Base-by-base conservation (phyloP, 2,113 vertebrate genomes). In the Orcinus orca region DNA sequence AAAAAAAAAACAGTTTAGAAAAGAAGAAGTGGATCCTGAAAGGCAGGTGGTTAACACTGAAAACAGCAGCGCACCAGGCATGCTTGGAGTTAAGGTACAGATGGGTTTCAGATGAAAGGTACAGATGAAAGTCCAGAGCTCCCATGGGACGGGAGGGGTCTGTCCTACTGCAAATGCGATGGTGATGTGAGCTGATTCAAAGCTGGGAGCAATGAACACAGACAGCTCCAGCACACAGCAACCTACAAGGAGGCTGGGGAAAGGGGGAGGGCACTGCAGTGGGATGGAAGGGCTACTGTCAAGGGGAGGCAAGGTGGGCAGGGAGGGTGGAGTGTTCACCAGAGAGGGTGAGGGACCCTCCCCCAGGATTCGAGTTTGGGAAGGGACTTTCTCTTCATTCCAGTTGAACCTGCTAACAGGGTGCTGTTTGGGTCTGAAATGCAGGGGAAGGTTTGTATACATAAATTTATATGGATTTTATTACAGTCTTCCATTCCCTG, bases 101-200 rank as follows among this genome's bases (percentile, higher is more conserved):
- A 5, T 0, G 0, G 17, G 17, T 23, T 23, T 9, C 31, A 10
- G 23, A 18, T 8, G 3, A 53, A 53, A 17, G 50, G 50, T 53
- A 53, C 26, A 10, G 17, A 23, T 8, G 2, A 6, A 55, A n/a
- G 26, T 6, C 55, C 15, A 6, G 23, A 18, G 44, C 6, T 41
- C 11, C 89, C 20, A 1, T 5, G 21, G 74, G n/a, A 7, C 8
- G 18, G 53, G 25, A 17, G 4, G 1, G 0, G 8, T 65, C 76
- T 36, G 9, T 38, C 38, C 41, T 23, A n/a, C 44, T 47, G 50
- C 25, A 36, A 55, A 8, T 2, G 91, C 0, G 38, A 26, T 0
- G 15, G 44, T 8, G 38, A 41, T 4, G 8, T 33, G 71, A 73
- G 38, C n/a, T 58, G 41, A 25, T 12, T 13, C n/a, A 25, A 41